Percentiles rank a stretch among this genome's conserved stretches.
phyloP scores from a whole-genome alignment of 2,797 vertebrate species.

The Coilia nasus region DNA sequence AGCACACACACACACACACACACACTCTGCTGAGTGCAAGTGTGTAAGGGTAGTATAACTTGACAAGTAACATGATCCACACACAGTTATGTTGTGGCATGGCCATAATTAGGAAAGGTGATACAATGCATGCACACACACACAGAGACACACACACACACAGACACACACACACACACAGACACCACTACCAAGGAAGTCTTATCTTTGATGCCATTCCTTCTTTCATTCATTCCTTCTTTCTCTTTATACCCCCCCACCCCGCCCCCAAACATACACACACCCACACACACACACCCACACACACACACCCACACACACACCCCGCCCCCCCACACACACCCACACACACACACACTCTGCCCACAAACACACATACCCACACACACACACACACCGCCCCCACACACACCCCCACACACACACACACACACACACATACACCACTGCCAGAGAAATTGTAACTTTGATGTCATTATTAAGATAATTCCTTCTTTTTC shows the following conservation, averaged over 20 bases:
- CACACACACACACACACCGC: not conserved
- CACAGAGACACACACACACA: not conserved
- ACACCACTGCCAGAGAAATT: too few relatives aligned
- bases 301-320: not conserved
- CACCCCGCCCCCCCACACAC: not conserved
- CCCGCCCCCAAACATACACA: not conserved
- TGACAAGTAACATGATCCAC: not conserved
- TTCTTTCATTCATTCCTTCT: too few relatives aligned
- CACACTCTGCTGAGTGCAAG: not conserved
- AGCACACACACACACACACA: too few relatives aligned
- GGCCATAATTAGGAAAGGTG: constrained; percentile 4
- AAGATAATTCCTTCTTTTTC: too few relatives aligned
- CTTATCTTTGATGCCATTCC: too few relatives aligned
- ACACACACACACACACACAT: not conserved
- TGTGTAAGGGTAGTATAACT: not conserved
- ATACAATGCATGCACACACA: not conserved
- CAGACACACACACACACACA: not conserved
- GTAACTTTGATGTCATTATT: too few relatives aligned
- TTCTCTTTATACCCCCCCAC: too few relatives aligned
- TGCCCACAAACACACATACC: not conserved
- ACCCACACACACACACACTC: not conserved
- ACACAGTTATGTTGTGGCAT: not conserved
- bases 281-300: not conserved
- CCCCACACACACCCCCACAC: not conserved
- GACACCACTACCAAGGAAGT: too few relatives aligned